A percentile compares a stretch with the other conserved stretches of the same genome.
These are phyloP conservation scores for Campylomormyrus numenius DNA, from an alignment of 2,113 vertebrate genomes.

Conservation along the genomic window DNA sequence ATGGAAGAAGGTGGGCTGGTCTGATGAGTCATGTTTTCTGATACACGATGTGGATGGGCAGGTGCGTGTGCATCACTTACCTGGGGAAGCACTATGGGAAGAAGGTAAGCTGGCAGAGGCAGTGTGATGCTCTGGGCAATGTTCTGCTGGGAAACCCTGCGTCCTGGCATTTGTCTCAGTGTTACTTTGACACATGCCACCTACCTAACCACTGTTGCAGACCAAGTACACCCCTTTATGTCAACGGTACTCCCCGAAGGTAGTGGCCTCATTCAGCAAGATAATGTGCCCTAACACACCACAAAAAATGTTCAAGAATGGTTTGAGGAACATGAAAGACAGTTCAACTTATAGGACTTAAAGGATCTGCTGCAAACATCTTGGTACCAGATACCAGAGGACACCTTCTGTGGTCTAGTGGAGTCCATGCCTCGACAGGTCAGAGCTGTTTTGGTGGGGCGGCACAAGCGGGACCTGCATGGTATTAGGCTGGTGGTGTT, in stretches of 20 bases:
- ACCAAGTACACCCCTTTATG: background rate
- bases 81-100: background rate
- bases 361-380: background rate
- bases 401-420: background rate
- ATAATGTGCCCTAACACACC: background rate
- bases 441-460: background rate
- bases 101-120: background rate
- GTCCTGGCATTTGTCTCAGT: background rate
- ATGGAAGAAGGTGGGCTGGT: background rate
- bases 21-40: background rate
- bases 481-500: background rate
- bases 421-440: background rate
- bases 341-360: background rate
- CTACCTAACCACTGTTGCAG: background rate
- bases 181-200: background rate
- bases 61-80: background rate
- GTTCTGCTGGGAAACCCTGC: background rate
- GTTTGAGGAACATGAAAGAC: background rate
- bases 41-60: background rate
- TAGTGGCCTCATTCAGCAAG: background rate
- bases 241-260: background rate
- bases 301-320: background rate
- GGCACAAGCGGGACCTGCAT: background rate
- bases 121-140: background rate
- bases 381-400: background rate